Evolutionary conservation across 2,888 invertebrate species (phyloP), one percentile per base, ranked within the genome.

Genomic region (Metellina segmentata): DNA sequence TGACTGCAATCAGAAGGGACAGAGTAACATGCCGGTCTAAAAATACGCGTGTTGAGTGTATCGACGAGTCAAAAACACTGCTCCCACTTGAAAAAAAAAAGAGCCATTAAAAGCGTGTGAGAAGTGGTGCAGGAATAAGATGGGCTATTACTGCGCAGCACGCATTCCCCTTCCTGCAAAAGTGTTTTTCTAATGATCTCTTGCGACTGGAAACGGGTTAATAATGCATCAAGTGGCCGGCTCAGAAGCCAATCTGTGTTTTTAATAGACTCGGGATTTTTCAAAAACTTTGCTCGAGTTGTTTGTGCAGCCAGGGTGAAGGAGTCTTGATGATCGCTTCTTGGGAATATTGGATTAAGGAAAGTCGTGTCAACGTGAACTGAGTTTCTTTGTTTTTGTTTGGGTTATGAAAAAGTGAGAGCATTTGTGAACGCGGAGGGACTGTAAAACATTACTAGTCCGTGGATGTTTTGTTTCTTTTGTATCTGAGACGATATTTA

Each of bases 121-220:
- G 34, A 34, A 34, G 34, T 34, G 34, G 34, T 34, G 34, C 34
- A 34, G 81, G 51, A 72, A 51, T 20, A 72, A 13, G 52, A 72
- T 13, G 20, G 72, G 52, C 74, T 74, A 83, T 83, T 74, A 83
- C 51, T 81, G 11, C 85, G 34, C 51, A 83, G 74, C 75, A 75
- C 75, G 85, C 75, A 48, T 75, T 75, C 82, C 74, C 72, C 19
- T 75, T 61, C 16, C n/a, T 20, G 48, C 83, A 34, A 52, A 70
- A 85, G 61, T 61, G 48, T 69, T 81, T 81, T 85, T 74, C 52
- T 6, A 53, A 83, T n/a, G 53, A 74, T 81, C 70, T 20, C 81
- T 81, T 49, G 81, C 51, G 71, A n/a, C 51, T n/a, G n/a, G 19
- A 82, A 69, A 51, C 71, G 72, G 83, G 83, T 72, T 85, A 85